A percentile compares a stretch with the other conserved stretches of the same genome.
These are phyloP conservation scores for Eulemur albifrons DNA, from an alignment of 2,797 vertebrate genomes.

Conservation along the genomic window DNA sequence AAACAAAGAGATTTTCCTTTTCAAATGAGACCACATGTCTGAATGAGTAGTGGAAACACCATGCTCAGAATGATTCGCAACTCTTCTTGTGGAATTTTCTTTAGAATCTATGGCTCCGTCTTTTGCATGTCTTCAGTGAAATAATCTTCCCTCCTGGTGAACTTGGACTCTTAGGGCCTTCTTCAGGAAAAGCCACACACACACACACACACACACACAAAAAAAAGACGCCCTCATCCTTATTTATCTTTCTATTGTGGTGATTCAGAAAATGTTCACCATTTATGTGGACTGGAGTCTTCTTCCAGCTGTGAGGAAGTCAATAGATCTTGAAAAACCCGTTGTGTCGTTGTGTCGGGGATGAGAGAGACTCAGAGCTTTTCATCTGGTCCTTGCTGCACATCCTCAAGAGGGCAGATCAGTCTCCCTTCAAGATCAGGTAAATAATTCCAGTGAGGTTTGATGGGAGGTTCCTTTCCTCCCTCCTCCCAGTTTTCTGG, in stretches of 20 bases:
- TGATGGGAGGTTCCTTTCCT: background rate
- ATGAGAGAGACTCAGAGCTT: background rate
- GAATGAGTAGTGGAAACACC: background rate
- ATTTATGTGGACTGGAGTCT: background rate
- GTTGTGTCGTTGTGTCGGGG: background rate
- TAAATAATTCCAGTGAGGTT: background rate
- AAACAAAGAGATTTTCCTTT: slow-evolving; percentile 14
- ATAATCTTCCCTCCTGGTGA: background rate
- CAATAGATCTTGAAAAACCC: background rate
- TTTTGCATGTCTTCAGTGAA: background rate
- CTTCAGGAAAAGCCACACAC: background rate
- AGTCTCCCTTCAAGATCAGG: background rate
- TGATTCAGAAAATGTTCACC: background rate
- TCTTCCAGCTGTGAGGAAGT: background rate
- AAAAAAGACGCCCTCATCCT: background rate
- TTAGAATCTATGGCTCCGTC: background rate
- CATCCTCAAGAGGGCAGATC: background rate
- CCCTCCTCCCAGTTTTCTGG: background rate
- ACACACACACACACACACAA: background rate
- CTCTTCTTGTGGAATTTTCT: slow-evolving; percentile 9
- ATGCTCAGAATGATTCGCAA: background rate
- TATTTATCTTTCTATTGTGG: background rate
- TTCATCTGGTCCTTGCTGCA: background rate
- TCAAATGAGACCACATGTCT: background rate
- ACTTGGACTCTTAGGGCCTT: background rate